Evolutionary conservation across 2,888 invertebrate species (phyloP), one percentile per base, ranked within the genome.

Genomic region (Phalera bucephala): DNA sequence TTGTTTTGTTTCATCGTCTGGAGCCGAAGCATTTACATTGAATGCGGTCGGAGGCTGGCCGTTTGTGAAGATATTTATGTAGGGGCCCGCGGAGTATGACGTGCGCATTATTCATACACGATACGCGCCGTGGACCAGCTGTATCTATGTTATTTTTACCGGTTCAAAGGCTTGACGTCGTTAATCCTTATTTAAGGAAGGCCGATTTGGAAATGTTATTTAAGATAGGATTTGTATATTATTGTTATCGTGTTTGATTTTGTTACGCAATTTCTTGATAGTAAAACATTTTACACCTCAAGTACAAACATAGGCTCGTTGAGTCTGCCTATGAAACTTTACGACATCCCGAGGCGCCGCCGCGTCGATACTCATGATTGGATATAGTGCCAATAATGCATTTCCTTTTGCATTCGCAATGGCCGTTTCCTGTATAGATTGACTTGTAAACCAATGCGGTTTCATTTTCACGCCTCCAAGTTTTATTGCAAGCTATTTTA

Each of bases 1-100:
- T 89, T 52, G 81, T 88, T 88, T 88, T 88, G 88, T 88, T 88
- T 88, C 77, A 77, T 70, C 82, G 86, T 88, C 85, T 86, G 85
- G 78, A 76, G 79, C 72, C 78, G 72, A 57, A 59, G 78, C 82
- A 89, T 89, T 89, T 86, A 88, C 88, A 89, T 89, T 89, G 84
- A 89, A 88, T 88, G 84, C 81, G 80, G 76, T 80, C 73, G 82
- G 83, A 80, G 85, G 84, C 85, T 79, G 81, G 78, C 71, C 72
- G 79, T 72, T 82, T 73, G 72, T 76, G 64, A 70, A 64, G 83
- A 86, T 88, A 88, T 88, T 89, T 88, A 89, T 89, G 86, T 85
- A 73, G 73, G 76, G 84, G 72, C 80, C 74, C 78, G 77, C 68
- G 56, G 72, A 69, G 80, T 85, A 88, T 88, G 88, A 89, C 88